Evolutionary conservation across 2,797 vertebrate species (phyloP).

Genomic region (Ataeniobius toweri): DNA sequence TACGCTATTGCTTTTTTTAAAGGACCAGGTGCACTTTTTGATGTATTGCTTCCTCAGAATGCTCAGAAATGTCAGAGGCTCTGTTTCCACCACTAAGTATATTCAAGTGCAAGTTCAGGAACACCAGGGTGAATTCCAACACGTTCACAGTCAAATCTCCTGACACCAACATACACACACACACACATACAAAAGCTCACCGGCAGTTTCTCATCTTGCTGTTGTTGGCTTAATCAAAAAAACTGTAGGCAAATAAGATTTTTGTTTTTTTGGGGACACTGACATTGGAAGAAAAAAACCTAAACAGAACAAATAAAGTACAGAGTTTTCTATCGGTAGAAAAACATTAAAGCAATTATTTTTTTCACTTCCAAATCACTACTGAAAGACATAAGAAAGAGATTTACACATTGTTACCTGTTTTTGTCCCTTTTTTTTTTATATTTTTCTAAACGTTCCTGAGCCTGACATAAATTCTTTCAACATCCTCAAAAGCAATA

Average conservation of each 20-base stretch:
- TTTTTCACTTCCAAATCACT: not conserved
- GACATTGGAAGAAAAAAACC: not conserved
- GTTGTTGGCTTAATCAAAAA: not conserved
- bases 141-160: constrained; percentile 40
- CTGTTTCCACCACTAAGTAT: constrained; percentile 34
- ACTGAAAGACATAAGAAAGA: not conserved
- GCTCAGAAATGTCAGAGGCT: constrained; percentile 45
- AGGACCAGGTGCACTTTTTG: constrained; percentile 61
- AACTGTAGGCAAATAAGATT: no score
- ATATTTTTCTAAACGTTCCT: not conserved
- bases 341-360: not conserved
- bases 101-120: constrained; percentile 39
- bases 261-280: not conserved
- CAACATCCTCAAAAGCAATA: constrained; percentile 3
- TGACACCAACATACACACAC: not conserved
- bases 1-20: constrained; percentile 14
- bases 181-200: constrained; percentile 5
- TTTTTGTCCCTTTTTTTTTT: not conserved
- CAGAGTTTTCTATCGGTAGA: not conserved
- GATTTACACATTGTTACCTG: not conserved
- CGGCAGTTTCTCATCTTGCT: not conserved
- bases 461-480: constrained; percentile 3
- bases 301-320: not conserved
- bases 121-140: constrained; percentile 45
- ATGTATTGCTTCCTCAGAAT: constrained; percentile 44